These are phyloP conservation scores for Oscheius onirici DNA, from an alignment of 2,888 invertebrate species.

Conservation along the genomic window DNA sequence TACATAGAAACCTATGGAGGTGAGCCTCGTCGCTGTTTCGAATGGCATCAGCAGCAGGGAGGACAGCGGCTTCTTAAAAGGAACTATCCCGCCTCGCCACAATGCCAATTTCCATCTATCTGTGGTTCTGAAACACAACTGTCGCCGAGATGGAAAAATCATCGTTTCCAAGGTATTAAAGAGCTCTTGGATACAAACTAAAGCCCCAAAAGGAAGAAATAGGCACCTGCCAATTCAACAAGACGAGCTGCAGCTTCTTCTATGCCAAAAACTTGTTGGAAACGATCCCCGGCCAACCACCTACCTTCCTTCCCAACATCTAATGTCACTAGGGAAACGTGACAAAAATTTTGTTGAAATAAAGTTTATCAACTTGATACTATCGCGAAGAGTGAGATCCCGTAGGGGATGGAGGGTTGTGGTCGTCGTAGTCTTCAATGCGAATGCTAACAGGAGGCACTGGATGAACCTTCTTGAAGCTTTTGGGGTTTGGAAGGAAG, in stretches of 20 bases:
- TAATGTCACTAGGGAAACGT: no score
- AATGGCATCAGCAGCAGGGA: background rate
- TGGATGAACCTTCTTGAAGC: slow-evolving; percentile 7
- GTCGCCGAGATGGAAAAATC: background rate
- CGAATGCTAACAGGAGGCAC: slow-evolving; percentile 22
- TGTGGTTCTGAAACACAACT: background rate
- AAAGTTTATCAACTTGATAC: no score
- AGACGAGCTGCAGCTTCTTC: slow-evolving; percentile 3
- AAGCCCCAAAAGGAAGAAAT: background rate
- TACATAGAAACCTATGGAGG: background rate
- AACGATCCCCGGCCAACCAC: background rate
- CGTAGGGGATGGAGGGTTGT: background rate
- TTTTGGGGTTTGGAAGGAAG: slow-evolving; percentile 61
- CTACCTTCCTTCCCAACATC: no score
- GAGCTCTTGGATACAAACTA: background rate
- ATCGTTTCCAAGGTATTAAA: background rate
- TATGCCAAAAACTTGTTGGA: background rate
- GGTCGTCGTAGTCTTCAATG: slow-evolving; percentile 17
- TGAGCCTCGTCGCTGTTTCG: background rate
- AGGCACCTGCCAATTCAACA: background rate
- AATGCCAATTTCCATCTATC: background rate
- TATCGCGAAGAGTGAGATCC: background rate
- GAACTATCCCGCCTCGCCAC: background rate
- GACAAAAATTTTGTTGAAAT: no score
- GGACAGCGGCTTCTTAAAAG: background rate